Evolutionary conservation across 2,113 vertebrate genomes (phyloP).

Genomic region (Ciconia stormi): DNA sequence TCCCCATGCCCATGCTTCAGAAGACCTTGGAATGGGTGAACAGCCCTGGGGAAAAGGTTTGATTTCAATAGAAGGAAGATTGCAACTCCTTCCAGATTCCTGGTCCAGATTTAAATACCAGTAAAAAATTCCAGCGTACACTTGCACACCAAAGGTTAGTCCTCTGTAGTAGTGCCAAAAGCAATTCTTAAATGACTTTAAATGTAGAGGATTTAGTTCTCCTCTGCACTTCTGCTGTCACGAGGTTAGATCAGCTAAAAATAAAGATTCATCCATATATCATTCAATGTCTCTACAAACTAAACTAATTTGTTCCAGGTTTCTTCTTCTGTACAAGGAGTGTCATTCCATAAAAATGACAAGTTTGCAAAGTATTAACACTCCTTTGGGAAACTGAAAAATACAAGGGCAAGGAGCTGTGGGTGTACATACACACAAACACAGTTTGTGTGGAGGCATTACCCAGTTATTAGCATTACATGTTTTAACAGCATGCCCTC

Average conservation of each 20-base stretch:
- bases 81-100: neutral
- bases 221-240: neutral
- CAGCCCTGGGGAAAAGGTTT: slow-evolving; percentile 12
- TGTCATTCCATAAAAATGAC: neutral
- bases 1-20: neutral
- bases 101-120: slow-evolving; percentile 31
- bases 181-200: neutral
- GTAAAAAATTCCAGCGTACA: neutral
- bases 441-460: neutral
- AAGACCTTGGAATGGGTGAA: slow-evolving; percentile 12
- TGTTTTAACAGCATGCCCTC: neutral
- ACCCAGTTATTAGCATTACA: neutral
- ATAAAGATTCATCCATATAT: neutral
- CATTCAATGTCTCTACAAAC: neutral
- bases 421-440: neutral
- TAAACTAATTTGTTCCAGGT: neutral
- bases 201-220: neutral
- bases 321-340: neutral
- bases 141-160: slow-evolving; percentile 19
- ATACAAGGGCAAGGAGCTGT: neutral
- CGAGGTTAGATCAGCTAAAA: neutral
- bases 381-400: neutral
- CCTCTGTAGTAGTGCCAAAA: slow-evolving; percentile 31
- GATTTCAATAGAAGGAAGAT: neutral
- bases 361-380: neutral